These are phyloP conservation scores for Echinops telfairi DNA, from an alignment of 2,113 vertebrate genomes.

Conservation along the genomic window DNA sequence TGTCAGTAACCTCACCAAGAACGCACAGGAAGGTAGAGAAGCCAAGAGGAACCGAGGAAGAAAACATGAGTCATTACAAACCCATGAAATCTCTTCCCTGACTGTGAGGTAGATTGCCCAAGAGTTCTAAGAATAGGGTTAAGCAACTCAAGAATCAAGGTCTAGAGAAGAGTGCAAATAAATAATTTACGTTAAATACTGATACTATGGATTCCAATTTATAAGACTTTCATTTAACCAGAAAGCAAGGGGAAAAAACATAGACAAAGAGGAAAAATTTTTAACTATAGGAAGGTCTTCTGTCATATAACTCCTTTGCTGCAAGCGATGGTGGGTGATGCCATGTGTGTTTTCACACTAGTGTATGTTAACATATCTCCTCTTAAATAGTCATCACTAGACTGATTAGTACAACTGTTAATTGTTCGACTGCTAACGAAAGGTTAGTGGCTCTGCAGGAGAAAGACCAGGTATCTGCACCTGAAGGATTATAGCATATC, in stretches of 20 bases:
- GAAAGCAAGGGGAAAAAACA: not conserved
- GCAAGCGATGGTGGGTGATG: not conserved
- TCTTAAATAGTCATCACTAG: not conserved
- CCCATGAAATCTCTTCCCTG: not conserved
- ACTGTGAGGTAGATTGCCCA: slow-evolving; percentile 13
- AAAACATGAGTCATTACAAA: not conserved
- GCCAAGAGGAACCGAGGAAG: not conserved
- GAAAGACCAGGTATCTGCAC: no score
- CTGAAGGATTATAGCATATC: no score
- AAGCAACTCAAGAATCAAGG: slow-evolving; percentile 41
- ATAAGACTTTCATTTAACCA: not conserved
- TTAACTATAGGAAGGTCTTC: not conserved
- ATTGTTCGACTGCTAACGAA: not conserved
- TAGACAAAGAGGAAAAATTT: not conserved
- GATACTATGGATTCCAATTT: not conserved
- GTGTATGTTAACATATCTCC: not conserved
- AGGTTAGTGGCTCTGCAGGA: no score
- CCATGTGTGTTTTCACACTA: not conserved
- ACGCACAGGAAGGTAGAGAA: not conserved
- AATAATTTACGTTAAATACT: not conserved
- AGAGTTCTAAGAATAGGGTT: slow-evolving; percentile 62
- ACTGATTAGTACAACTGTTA: not conserved
- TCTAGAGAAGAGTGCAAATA: slow-evolving; percentile 9
- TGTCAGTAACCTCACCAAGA: not conserved
- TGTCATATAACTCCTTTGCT: not conserved